phyloP scores from a whole-genome alignment of 1,140 invertebrate species.

The Sitobion miscanthi region DNA sequence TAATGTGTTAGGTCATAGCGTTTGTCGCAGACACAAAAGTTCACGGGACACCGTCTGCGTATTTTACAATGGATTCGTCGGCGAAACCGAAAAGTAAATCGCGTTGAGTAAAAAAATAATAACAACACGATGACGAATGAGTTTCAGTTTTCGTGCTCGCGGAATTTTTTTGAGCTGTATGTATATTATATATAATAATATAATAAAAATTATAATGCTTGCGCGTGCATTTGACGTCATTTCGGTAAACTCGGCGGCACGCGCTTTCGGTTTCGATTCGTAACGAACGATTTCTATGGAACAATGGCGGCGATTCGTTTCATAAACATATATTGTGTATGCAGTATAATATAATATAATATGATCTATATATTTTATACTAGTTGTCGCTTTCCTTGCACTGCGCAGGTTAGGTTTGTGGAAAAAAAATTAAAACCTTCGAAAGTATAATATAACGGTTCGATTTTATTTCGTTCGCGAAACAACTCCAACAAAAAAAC shows the following conservation, averaged over 20 bases:
- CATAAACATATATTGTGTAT: not conserved
- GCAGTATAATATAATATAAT: not conserved
- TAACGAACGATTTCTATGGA: conserved; percentile 12
- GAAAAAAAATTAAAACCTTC: not conserved
- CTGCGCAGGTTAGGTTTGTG: not conserved
- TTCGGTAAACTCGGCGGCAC: not conserved
- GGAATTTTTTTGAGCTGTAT: not conserved
- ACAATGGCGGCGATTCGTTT: conserved; percentile 10
- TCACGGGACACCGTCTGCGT: not conserved
- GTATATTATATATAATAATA: not conserved
- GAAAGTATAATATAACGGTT: not conserved
- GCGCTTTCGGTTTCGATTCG: conserved; percentile 28
- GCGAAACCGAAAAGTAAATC: not conserved
- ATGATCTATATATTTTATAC: not conserved
- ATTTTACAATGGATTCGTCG: not conserved
- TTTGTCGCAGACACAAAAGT: not conserved
- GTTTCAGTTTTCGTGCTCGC: not conserved
- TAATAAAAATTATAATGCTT: not conserved
- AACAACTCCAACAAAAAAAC: not conserved
- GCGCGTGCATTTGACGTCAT: not conserved
- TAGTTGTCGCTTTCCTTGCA: conserved; percentile 15
- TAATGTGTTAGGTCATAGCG: not conserved
- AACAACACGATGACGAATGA: not conserved
- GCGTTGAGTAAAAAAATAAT: not conserved
- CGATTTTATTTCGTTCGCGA: not conserved